Base-by-base conservation (phyloP, 2,888 invertebrate genomes). In the Cephalotes varians region DNA sequence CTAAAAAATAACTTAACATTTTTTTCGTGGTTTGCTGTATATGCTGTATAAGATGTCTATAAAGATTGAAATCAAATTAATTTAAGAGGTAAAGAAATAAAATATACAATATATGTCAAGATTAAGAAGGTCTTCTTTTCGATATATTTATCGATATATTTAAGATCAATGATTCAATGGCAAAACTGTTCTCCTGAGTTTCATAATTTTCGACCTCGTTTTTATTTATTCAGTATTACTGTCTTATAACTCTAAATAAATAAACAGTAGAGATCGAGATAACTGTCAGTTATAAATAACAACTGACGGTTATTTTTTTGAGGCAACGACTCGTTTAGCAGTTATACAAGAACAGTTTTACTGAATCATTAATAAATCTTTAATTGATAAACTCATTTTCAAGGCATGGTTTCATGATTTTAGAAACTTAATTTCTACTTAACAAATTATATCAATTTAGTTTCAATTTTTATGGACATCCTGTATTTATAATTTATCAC, bases 201-300 rank as follows among this genome's bases (percentile, higher is more conserved):
- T 62, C 2, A 62, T 37, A 62, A 34, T 3, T 34, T 4, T n/a
- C 15, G 15, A 25, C 2, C 18, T 15, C 1, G 15, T 0, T 44
- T 65, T 65, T 18, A 64, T 18, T 64, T 64, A 65, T 44, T 65
- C 40, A 64, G 12, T 18, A 15, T 65, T 44, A 28, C 25, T 40
- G 5, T 25, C 9, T 28, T 28, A 4, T 18, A 18, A 28, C 10
- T 6, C 0, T 40, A 21, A 40, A 64, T 65, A 64, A 64, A 40
- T 44, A 44, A 40, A 40, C 25, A 25, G 0, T 25, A 40, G 10
- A 40, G 62, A 40, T 64, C 25, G 15, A 40, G 15, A 40, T 62
- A 21, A 34, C n/a, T 60, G 10, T 60, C n/a, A 37, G 18, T 31
- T 34, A n/a, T 10, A 31, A 60, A 64, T 62, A 62, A 62, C 10